Evolutionary conservation across 2,888 invertebrate species (phyloP).

Genomic region (Neoscelio sp.): DNA sequence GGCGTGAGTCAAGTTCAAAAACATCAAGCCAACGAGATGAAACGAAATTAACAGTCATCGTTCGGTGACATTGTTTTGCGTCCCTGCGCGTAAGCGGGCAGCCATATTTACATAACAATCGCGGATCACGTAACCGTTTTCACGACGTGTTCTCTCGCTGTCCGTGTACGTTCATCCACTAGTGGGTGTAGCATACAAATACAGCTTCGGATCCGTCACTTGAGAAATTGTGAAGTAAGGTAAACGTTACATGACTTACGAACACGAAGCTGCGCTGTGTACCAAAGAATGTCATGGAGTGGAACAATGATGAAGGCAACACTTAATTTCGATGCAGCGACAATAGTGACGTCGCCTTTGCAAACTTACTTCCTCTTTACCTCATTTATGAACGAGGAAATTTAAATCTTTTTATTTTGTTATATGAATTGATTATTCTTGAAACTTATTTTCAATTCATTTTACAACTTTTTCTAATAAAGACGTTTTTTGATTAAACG

Average conservation of each 20-base stretch:
- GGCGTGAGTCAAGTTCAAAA: conserved; percentile 67
- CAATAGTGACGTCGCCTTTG: conserved; percentile 12
- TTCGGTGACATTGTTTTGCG: conserved; percentile 72
- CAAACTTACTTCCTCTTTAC: conserved; percentile 19
- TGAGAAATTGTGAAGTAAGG: conserved; percentile 72
- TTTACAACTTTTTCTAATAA: too few species aligned
- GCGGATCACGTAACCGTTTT: conserved; percentile 80
- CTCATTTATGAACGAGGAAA: conserved; percentile 14
- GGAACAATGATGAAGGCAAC: conserved; percentile 47
- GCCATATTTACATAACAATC: conserved; percentile 81
- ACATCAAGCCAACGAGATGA: conserved; percentile 71
- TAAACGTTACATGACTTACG: conserved; percentile 62
- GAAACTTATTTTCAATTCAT: too few species aligned
- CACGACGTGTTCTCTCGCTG: conserved; percentile 72
- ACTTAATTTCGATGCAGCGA: conserved; percentile 40
- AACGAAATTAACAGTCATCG: conserved; percentile 76
- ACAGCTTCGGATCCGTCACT: conserved; percentile 68
- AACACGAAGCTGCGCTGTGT: conserved; percentile 60
- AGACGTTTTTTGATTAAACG: too few species aligned
- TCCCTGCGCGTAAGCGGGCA: conserved; percentile 75
- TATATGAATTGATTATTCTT: too few species aligned
- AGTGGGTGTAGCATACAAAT: conserved; percentile 70
- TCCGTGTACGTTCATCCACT: conserved; percentile 54
- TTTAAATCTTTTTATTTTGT: background rate
- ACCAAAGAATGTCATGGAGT: conserved; percentile 58